Evolutionary conservation across 2,797 vertebrate genomes (phyloP), one percentile per base, ranked within the genome.

Genomic region (Vespertilio murinus): DNA sequence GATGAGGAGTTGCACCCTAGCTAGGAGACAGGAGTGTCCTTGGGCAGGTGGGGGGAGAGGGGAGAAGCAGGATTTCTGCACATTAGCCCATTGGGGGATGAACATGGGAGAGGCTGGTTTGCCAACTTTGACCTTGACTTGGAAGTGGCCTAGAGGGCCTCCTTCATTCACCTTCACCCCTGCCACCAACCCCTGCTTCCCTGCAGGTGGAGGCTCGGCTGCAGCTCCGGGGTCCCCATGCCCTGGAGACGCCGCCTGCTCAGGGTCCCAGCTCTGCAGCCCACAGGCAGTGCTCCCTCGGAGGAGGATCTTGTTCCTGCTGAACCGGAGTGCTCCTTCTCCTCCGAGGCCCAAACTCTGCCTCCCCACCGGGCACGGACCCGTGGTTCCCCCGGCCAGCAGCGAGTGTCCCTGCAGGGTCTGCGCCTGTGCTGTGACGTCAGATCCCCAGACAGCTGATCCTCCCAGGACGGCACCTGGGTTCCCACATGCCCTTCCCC

Each of bases 341-440:
- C 25, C 22, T 49, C 42, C 33, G 22, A 8, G 8, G 0, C 28
- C 52, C 35, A 69, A 65, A 73, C 16, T 33, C 92, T 16, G 28
- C 12, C 9, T 38, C 35, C 65, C 71, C 6, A 22, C 49, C 22
- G 25, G 49, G 30, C 6, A 6, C 9, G 23, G 80, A 59, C 30
- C 38, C 33, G 0, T 3, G 12, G 42, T 28, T 28, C 47, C 35
- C 28, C 33, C 17, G 1, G 6, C 33, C 49, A n/a, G 35, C 40
- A 22, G 35, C 13, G 0, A 13, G 49, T 17, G 0, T 8, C 54
- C 73, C 70, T 22, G 8, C 17, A 81, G 91, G 40, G 47, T 59
- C 20, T 17, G 13, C 17, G 0, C 28, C 67, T 3, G 1, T 23
- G 38, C 25, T 6, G 12, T 13, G 7, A 38, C 6, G 30, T 61